phyloP scores from a whole-genome alignment of 2,113 vertebrate species.

The Pteropus alecto region DNA sequence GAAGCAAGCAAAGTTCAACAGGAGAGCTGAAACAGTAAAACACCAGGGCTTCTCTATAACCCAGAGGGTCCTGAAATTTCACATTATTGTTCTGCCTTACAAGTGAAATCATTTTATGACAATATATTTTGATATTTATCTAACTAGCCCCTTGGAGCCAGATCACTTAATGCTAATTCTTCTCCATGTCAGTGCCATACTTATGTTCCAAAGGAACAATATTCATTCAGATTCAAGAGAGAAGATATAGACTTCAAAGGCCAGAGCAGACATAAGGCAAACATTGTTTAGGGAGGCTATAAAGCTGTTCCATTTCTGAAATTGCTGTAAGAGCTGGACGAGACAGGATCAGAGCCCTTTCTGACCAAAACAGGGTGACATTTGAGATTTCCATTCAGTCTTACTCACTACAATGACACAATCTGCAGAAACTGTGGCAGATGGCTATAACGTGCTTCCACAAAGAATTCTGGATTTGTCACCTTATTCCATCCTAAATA shows the following conservation, averaged over 20 bases:
- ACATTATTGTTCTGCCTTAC: neutral
- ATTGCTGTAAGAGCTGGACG: neutral
- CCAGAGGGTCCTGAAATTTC: constrained; percentile 1
- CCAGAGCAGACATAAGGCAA: neutral
- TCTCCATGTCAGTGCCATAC: neutral
- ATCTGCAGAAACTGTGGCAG: neutral
- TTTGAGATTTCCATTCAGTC: neutral
- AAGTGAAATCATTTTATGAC: constrained; percentile 5
- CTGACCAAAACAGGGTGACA: neutral
- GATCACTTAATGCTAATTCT: constrained; percentile 1
- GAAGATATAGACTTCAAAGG: neutral
- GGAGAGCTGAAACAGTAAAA: constrained; percentile 26
- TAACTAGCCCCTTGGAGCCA: constrained; percentile 26
- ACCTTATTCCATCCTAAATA: neutral
- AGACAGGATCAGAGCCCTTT: neutral
- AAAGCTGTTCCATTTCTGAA: neutral
- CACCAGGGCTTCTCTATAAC: neutral
- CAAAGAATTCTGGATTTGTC: neutral
- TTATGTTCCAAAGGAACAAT: neutral
- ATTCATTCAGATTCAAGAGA: constrained; percentile 17
- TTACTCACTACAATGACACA: neutral
- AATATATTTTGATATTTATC: constrained; percentile 33
- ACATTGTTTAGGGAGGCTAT: neutral
- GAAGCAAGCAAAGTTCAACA: constrained; percentile 34
- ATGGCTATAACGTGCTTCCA: neutral